These are phyloP conservation scores for Cerceris ruficornis DNA, from an alignment of 2,888 invertebrate genomes.

Conservation along the genomic window DNA sequence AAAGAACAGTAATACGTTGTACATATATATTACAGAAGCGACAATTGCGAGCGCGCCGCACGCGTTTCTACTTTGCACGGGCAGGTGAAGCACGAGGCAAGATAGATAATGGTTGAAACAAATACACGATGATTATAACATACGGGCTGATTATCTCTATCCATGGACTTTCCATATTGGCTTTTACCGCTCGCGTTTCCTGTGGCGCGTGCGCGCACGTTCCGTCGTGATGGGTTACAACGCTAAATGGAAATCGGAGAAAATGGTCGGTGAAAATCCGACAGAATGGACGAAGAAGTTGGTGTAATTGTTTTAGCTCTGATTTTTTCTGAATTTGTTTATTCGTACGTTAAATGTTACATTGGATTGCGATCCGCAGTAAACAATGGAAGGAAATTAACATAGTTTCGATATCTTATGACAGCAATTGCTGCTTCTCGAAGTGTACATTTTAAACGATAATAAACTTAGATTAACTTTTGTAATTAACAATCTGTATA, in stretches of 20 bases:
- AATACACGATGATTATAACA: constrained; percentile 80
- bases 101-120: constrained; percentile 80
- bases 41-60: constrained; percentile 34
- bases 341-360: no score
- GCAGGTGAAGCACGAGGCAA: constrained; percentile 72
- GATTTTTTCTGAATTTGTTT: no score
- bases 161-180: constrained; percentile 77
- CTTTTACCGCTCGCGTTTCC: constrained; percentile 72
- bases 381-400: no score
- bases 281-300: not conserved
- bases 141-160: constrained; percentile 80
- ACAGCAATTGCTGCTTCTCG: no score
- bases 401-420: no score
- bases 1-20: not conserved
- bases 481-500: no score
- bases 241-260: constrained; percentile 2
- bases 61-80: constrained; percentile 56
- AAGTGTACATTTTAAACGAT: no score
- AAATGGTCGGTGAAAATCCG: not conserved
- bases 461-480: no score
- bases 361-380: no score
- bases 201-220: constrained; percentile 43
- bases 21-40: constrained; percentile 8
- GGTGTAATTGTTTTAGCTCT: no score
- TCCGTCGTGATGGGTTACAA: constrained; percentile 7